These are phyloP conservation scores for Plebejus argus DNA, from an alignment of 2,888 invertebrate species.

Conservation along the genomic window DNA sequence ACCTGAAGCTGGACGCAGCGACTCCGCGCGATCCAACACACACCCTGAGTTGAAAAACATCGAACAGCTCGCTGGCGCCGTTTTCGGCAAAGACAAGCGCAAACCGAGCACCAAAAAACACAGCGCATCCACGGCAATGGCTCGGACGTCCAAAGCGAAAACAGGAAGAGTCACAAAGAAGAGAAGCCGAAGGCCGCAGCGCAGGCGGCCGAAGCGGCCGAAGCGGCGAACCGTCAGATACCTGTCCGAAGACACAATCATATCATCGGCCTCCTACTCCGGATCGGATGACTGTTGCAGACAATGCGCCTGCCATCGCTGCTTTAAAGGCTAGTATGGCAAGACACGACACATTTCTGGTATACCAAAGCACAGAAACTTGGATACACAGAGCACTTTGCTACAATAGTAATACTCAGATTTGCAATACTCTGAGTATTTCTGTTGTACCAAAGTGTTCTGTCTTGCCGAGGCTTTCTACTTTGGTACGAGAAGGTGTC, in stretches of 20 bases:
- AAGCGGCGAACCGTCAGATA: neutral
- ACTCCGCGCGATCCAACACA: neutral
- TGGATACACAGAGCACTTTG: neutral
- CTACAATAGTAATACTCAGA: neutral
- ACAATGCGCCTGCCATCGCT: neutral
- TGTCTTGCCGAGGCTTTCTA: neutral
- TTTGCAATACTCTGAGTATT: neutral
- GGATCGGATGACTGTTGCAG: constrained; percentile 46
- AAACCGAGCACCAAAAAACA: neutral
- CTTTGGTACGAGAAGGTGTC: neutral
- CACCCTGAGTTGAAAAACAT: neutral
- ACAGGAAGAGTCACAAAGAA: neutral
- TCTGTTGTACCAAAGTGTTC: neutral
- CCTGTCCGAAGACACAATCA: neutral
- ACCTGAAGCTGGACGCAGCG: neutral
- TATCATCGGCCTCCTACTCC: neutral
- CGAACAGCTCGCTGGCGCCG: neutral
- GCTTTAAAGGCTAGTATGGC: neutral
- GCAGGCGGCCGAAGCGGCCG: neutral
- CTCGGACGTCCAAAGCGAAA: neutral
- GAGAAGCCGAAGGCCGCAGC: neutral
- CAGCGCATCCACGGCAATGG: neutral
- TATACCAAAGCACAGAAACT: neutral
- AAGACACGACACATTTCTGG: too few relatives aligned
- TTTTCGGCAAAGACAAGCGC: neutral